A percentile compares a stretch with the other conserved stretches of the same genome.
phyloP scores from a whole-genome alignment of 2,797 vertebrate species.

The Novumbra hubbsi region DNA sequence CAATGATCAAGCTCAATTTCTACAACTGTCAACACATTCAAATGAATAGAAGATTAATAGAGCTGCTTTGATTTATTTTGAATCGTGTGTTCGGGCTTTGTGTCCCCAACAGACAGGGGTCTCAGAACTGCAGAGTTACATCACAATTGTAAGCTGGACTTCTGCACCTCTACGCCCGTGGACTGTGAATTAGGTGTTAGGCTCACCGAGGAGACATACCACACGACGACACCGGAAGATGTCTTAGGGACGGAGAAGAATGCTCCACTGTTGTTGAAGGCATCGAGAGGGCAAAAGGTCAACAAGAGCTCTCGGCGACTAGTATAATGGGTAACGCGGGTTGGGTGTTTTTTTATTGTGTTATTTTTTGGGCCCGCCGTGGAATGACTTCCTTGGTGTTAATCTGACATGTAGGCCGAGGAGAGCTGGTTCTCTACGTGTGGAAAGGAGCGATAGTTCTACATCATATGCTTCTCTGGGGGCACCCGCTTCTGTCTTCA shows the following conservation, averaged over 20 bases:
- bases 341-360: neutral
- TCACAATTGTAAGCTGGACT: too few species aligned
- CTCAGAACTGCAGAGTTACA: too few species aligned
- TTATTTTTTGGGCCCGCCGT: neutral
- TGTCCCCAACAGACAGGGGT: too few species aligned
- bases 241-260: neutral
- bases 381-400: neutral
- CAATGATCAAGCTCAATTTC: too few species aligned
- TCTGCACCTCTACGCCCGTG: too few species aligned
- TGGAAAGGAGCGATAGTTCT: neutral
- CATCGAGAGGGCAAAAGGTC: neutral
- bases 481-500: neutral
- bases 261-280: neutral
- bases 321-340: neutral
- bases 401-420: neutral
- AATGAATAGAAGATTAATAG: too few species aligned
- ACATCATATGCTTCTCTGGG: neutral
- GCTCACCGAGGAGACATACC: neutral
- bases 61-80: too few species aligned
- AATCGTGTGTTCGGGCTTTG: too few species aligned
- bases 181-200: too few species aligned
- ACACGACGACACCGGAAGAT: neutral
- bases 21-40: too few species aligned
- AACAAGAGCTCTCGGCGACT: neutral
- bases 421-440: neutral